Evolutionary conservation across 2,888 invertebrate species (phyloP).

Genomic region (Netelia melanura): DNA sequence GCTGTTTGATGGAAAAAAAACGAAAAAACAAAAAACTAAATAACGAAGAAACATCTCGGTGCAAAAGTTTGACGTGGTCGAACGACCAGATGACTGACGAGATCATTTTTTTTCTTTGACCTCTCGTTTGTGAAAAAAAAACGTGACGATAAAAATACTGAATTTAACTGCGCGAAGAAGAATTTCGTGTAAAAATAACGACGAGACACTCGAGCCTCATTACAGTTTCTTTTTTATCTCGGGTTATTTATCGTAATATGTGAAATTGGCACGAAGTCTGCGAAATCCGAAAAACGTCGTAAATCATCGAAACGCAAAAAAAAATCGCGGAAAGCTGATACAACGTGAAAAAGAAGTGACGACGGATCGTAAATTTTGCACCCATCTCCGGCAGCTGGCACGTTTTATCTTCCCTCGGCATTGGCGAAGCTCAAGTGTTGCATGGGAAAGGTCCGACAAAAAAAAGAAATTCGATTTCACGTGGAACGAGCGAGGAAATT

Average conservation of each 20-base stretch:
- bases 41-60: background rate
- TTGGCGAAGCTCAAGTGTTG: background rate
- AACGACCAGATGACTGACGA: background rate
- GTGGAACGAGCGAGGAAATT: no score
- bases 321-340: background rate
- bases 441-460: no score
- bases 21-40: background rate
- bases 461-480: background rate
- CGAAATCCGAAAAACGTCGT: background rate
- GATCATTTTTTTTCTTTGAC: slow-evolving; percentile 18
- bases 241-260: background rate
- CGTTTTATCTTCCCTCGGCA: background rate
- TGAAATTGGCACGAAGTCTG: background rate
- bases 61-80: slow-evolving; percentile 38
- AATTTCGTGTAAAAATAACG: background rate
- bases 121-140: background rate
- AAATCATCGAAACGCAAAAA: background rate
- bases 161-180: background rate
- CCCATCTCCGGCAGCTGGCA: background rate
- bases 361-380: background rate
- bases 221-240: background rate
- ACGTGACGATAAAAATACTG: background rate
- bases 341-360: background rate
- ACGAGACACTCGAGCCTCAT: background rate
- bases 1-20: slow-evolving; percentile 10